A percentile compares a stretch with the other conserved stretches of the same genome.
Conservation (phyloP, 2,888 invertebrate genomes). For the Tipula unca region DNA sequence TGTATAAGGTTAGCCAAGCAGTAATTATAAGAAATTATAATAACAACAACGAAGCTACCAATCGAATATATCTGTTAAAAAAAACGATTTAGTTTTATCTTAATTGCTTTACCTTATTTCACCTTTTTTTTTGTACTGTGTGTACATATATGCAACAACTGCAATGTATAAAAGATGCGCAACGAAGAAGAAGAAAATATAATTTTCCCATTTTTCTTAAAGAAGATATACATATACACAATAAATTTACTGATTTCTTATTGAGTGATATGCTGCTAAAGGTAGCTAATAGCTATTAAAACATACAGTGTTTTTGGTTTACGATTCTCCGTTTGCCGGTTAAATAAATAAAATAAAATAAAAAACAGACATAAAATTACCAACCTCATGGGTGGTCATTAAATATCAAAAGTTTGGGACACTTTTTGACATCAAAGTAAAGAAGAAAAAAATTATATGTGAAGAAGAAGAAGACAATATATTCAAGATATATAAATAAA, state of each 20-base stretch:
- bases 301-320: not conserved
- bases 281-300: not conserved
- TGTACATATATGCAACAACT: not conserved
- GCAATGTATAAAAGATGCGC: not conserved
- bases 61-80: not conserved
- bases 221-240: not conserved
- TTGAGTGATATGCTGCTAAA: not conserved
- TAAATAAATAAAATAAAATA: not conserved
- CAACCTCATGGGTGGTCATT: not conserved
- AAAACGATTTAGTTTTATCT: not conserved
- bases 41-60: not conserved
- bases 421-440: conserved; percentile 8
- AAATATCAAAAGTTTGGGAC: conserved; percentile 2
- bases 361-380: not conserved
- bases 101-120: conserved; percentile 14
- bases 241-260: not conserved
- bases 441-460: not conserved
- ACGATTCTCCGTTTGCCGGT: not conserved
- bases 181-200: not conserved
- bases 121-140: not conserved
- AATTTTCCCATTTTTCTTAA: not conserved
- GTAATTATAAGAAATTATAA: conserved; percentile 4
- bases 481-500: not conserved
- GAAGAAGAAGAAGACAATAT: not conserved
- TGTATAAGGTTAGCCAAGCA: not conserved